Evolutionary conservation across 2,888 invertebrate species (phyloP).

Genomic region (Pandemis cinnamomeana): DNA sequence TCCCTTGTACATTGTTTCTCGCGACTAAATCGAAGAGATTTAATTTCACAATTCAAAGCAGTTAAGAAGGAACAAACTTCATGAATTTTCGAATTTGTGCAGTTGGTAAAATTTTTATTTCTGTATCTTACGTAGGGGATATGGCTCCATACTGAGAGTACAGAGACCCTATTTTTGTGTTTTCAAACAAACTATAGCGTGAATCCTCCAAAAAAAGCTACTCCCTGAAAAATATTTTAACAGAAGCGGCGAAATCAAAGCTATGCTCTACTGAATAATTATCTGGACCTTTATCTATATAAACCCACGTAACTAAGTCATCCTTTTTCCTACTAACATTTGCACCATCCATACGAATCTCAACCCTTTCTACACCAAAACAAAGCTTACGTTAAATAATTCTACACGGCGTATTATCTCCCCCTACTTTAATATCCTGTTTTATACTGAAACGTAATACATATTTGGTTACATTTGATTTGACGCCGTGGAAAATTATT

Average conservation of each 20-base stretch:
- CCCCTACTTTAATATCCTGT: constrained; percentile 28
- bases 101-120: too few relatives aligned
- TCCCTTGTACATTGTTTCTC: too few relatives aligned
- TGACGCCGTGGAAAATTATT: constrained; percentile 31
- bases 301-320: constrained; percentile 11
- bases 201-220: neutral
- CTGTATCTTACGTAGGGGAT: too few relatives aligned
- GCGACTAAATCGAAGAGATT: too few relatives aligned
- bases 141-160: too few relatives aligned
- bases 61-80: too few relatives aligned
- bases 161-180: too few relatives aligned
- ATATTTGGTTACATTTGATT: constrained; percentile 32
- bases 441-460: constrained; percentile 11
- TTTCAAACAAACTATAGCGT: too few relatives aligned
- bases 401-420: constrained; percentile 1
- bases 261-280: constrained; percentile 17
- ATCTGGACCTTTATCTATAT: constrained; percentile 1
- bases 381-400: neutral
- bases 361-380: neutral
- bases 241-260: constrained; percentile 18
- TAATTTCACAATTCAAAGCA: too few relatives aligned
- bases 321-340: neutral
- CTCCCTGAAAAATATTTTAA: neutral
- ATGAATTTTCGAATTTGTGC: too few relatives aligned
- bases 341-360: neutral